Conservation (phyloP, 2,113 vertebrate genomes). For the Muntiacus reevesi region DNA sequence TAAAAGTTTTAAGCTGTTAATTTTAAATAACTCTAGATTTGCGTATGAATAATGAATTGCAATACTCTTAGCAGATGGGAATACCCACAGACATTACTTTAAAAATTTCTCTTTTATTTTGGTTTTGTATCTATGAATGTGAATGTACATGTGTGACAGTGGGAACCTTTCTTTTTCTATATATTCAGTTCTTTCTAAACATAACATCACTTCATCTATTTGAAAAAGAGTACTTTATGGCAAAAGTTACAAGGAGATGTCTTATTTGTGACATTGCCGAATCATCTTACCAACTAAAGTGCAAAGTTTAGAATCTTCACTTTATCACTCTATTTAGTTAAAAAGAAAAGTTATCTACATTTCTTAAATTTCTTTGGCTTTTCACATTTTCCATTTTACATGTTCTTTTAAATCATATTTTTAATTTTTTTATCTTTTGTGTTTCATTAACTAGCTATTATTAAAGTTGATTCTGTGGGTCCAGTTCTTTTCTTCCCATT, state of each 20-base stretch:
- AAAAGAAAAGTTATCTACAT: neutral
- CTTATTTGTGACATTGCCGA: neutral
- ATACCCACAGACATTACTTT: neutral
- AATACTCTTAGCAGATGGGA: neutral
- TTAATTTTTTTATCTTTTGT: neutral
- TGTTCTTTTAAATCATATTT: neutral
- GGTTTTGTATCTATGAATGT: neutral
- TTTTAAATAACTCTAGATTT: conserved; percentile 20
- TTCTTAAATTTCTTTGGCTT: neutral
- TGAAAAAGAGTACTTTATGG: neutral
- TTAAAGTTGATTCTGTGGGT: neutral
- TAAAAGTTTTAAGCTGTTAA: neutral
- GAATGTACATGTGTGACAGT: neutral
- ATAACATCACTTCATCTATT: neutral
- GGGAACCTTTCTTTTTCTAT: neutral
- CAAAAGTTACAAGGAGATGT: neutral
- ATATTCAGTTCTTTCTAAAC: neutral
- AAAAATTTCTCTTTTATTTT: conserved; percentile 22
- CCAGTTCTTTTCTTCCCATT: neutral
- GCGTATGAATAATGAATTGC: neutral
- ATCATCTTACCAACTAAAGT: neutral
- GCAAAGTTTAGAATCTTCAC: neutral
- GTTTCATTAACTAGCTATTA: neutral
- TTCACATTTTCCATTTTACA: neutral
- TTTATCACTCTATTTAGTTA: neutral